Evolutionary conservation across 2,888 invertebrate genomes (phyloP).

Genomic region (Hipparchia semele): DNA sequence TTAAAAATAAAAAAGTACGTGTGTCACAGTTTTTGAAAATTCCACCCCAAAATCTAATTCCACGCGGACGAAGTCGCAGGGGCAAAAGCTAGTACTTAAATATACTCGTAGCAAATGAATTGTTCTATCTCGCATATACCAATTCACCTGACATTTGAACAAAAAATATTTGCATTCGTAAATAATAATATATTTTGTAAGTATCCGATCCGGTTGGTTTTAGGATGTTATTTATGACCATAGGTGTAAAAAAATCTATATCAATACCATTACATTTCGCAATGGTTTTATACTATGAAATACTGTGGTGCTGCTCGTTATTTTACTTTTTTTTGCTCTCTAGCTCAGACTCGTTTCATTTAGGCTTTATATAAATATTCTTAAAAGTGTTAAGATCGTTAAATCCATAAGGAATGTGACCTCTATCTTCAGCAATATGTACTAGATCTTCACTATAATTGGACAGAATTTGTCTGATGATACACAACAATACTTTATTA

Average conservation of each 20-base stretch:
- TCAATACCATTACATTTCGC: conserved; percentile 20
- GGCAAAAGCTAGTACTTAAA: too few relatives aligned
- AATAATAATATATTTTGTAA: conserved; percentile 35
- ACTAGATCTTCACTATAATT: too few relatives aligned
- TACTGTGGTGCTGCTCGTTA: background rate
- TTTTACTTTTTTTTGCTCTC: background rate
- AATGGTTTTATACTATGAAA: conserved; percentile 4
- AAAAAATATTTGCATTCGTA: conserved; percentile 44
- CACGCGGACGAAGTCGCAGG: too few relatives aligned
- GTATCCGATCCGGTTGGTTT: conserved; percentile 42
- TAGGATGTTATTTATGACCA: conserved; percentile 29
- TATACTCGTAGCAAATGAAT: background rate
- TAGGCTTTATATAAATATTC: too few relatives aligned
- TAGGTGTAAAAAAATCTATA: conserved; percentile 31
- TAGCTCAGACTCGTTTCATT: background rate
- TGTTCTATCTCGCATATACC: conserved; percentile 26
- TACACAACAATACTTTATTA: too few relatives aligned
- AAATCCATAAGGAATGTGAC: too few relatives aligned
- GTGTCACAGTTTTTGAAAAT: too few relatives aligned
- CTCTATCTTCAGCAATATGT: too few relatives aligned
- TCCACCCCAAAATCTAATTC: too few relatives aligned
- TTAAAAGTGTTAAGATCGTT: too few relatives aligned
- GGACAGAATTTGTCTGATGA: too few relatives aligned
- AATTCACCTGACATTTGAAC: conserved; percentile 44
- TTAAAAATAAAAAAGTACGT: too few relatives aligned